A percentile compares a stretch with the other conserved stretches of the same genome.
Evolutionary conservation across 2,113 vertebrate genomes (phyloP).

Genomic region (Fukomys damarensis): DNA sequence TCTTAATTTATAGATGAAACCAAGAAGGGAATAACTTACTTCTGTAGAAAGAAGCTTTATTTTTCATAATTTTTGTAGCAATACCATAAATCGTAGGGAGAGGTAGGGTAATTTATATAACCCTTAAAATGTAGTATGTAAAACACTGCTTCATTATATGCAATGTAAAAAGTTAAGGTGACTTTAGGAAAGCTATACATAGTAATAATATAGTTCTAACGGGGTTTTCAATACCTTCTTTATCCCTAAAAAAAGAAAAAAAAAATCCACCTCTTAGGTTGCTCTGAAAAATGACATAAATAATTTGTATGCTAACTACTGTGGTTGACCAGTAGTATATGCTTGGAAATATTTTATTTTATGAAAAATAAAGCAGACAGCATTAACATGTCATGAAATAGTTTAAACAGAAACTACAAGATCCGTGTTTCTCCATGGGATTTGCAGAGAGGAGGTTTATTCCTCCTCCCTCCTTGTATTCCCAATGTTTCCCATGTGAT

Average conservation of each 20-base stretch:
- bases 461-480: background rate
- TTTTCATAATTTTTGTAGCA: slow-evolving; percentile 26
- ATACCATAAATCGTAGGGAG: background rate
- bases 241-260: background rate
- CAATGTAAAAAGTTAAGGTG: background rate
- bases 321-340: background rate
- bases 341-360: background rate
- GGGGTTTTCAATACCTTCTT: background rate
- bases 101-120: background rate
- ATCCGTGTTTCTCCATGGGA: background rate
- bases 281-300: background rate
- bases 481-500: background rate
- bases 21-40: background rate
- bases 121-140: background rate
- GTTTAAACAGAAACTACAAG: background rate
- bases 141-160: background rate
- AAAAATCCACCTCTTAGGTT: background rate
- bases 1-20: slow-evolving; percentile 1
- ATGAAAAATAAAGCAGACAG: background rate
- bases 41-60: background rate
- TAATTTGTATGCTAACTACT: background rate
- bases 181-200: background rate
- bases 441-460: background rate
- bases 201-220: background rate
- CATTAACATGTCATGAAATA: background rate